phyloP scores from a whole-genome alignment of 2,797 vertebrate genomes.

The Danio tinwini region DNA sequence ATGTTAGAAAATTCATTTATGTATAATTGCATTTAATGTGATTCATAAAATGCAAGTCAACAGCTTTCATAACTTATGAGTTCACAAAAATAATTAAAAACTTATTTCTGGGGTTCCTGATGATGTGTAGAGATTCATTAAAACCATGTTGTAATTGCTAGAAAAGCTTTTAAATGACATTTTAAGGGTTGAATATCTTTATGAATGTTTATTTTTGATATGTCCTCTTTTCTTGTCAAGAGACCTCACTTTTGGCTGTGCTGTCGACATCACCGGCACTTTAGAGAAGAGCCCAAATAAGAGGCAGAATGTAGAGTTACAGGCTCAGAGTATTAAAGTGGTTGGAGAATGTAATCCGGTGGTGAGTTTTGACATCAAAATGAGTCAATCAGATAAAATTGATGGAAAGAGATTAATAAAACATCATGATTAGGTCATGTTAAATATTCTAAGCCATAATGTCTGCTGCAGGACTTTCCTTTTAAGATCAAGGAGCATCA shows the following conservation, averaged over 20 bases:
- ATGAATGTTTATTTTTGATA: background rate
- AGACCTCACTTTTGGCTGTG: conserved; percentile 86
- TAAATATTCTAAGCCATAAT: background rate
- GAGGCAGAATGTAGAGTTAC: conserved; percentile 87
- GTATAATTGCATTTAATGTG: no score
- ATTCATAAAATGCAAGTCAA: no score
- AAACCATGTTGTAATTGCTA: background rate
- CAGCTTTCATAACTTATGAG: no score
- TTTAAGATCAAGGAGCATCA: conserved; percentile 89
- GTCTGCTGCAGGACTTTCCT: conserved; percentile 77
- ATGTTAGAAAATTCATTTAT: no score
- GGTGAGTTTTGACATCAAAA: conserved; percentile 73
- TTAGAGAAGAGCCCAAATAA: conserved; percentile 84
- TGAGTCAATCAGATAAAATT: background rate
- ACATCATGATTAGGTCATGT: background rate
- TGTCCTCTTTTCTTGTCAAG: conserved; percentile 66
- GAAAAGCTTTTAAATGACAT: background rate
- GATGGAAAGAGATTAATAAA: background rate
- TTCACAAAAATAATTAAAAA: no score
- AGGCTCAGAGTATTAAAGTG: conserved; percentile 83
- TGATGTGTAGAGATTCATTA: no score
- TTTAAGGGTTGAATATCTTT: background rate
- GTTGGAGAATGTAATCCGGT: conserved; percentile 85
- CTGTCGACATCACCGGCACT: conserved; percentile 86
- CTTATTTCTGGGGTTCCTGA: no score